These are phyloP conservation scores for Microvelia longipes DNA, from an alignment of 1,140 invertebrate species.

Conservation along the genomic window DNA sequence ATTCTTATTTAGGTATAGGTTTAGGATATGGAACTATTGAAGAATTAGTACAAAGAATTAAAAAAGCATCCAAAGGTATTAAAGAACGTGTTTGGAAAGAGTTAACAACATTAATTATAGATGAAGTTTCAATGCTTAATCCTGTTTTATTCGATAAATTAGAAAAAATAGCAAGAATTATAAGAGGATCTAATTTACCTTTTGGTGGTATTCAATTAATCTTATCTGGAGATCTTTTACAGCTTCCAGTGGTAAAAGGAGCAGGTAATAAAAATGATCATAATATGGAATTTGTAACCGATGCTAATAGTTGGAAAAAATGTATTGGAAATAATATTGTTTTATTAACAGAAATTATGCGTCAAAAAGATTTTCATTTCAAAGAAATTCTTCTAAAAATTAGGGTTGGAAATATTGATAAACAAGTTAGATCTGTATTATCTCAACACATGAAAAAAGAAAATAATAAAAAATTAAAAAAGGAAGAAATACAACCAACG, in stretches of 20 bases:
- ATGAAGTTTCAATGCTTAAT: neutral
- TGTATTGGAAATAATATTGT: neutral
- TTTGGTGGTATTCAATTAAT: neutral
- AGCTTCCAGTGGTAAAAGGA: neutral
- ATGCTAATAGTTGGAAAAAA: neutral
- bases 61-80: neutral
- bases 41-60: neutral
- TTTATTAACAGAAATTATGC: neutral
- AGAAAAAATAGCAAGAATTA: neutral
- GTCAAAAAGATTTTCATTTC: neutral
- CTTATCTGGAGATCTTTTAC: neutral
- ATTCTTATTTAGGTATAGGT: neutral
- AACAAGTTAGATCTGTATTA: neutral
- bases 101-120: neutral
- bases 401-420: neutral
- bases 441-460: neutral
- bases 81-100: neutral
- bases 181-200: neutral
- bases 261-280: neutral
- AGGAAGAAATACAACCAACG: neutral
- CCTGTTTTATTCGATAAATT: neutral
- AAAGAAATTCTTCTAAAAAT: neutral
- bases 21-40: neutral
- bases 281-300: neutral
- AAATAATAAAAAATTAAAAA: neutral